Base-by-base conservation (phyloP, 92 coral and sea anemone genomes). In the Porites rus region DNA sequence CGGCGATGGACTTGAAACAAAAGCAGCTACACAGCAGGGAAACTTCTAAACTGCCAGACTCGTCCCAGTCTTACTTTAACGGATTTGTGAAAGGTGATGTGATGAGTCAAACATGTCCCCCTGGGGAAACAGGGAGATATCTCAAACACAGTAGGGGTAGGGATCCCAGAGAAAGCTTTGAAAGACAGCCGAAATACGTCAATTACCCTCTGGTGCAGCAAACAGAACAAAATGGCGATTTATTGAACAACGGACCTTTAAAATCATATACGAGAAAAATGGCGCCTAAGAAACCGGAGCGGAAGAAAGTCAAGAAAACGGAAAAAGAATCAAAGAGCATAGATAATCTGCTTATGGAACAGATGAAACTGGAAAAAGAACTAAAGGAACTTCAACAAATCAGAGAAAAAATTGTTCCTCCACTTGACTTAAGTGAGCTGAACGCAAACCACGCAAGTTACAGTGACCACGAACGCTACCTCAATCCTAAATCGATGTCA, bases 341-440 rank as follows among this genome's bases (percentile, higher is more conserved):
- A 85, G 59, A 46, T 31, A 53, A 70, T 67, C 83, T 90, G 64
- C 61, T 85, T 21, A 80, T 91, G 78, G 98, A 96, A 69, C 96
- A 96, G 76, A 76, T 79, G 61, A 65, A 83, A 14, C 95, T 96
- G 67, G 99, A 96, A 78, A 82, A 84, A 72, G 99, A 96, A 82
- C 86, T 96, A 38, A 62, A 79, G 51, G 88, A 89, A 16, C 83
- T 94, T n/a, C 84, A 84, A 79, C 60, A 74, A 68, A 78, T 68
- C 61, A 72, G 92, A 54, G 65, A 71, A 24, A 22, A 64, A 18
- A 66, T 67, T 65, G 77, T 75, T 24, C 74, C 89, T 17, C 86
- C 86, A 10, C 88, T 84, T 1, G 87, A 89, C 76, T 38, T 51
- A 72, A 69, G 80, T 4, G 61, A 54, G 61, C n/a, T 71, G 17